Evolutionary conservation across 2,888 invertebrate genomes (phyloP).

Genomic region (Ophion obscuratus): DNA sequence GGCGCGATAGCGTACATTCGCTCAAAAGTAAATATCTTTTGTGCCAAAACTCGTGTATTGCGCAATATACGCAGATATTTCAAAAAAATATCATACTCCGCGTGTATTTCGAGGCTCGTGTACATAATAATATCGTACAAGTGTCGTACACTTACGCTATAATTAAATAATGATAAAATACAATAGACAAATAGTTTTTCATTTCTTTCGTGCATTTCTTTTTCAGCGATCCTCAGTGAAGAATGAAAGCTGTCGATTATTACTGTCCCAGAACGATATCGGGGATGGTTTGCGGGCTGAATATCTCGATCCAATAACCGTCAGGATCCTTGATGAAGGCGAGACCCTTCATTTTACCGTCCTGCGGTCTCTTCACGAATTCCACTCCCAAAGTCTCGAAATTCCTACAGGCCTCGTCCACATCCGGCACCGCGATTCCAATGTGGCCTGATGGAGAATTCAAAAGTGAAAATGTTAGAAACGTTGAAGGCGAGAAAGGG

Average conservation of each 20-base stretch:
- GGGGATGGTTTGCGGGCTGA: conserved; percentile 84
- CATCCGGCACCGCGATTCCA: conserved; percentile 95
- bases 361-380: conserved; percentile 95
- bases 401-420: conserved; percentile 93
- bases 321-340: conserved; percentile 98
- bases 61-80: not conserved
- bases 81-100: conserved; percentile 20
- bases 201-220: conserved; percentile 1
- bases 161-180: conserved; percentile 32
- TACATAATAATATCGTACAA: conserved; percentile 30
- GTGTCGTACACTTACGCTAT: not conserved
- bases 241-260: conserved; percentile 36
- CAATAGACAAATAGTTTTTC: not conserved
- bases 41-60: conserved; percentile 1
- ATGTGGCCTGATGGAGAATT: conserved; percentile 89
- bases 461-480: conserved; percentile 13
- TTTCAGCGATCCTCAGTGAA: conserved; percentile 4
- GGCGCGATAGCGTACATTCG: not conserved
- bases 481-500: not conserved
- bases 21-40: conserved; percentile 9
- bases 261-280: conserved; percentile 67
- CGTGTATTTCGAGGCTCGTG: not conserved
- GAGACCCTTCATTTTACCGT: conserved; percentile 96
- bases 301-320: conserved; percentile 98
- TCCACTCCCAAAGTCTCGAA: conserved; percentile 94